Percentiles rank a stretch among this genome's conserved stretches.
Evolutionary conservation across 2,797 vertebrate species (phyloP).

Genomic region (Melanotaenia maccullochi): DNA sequence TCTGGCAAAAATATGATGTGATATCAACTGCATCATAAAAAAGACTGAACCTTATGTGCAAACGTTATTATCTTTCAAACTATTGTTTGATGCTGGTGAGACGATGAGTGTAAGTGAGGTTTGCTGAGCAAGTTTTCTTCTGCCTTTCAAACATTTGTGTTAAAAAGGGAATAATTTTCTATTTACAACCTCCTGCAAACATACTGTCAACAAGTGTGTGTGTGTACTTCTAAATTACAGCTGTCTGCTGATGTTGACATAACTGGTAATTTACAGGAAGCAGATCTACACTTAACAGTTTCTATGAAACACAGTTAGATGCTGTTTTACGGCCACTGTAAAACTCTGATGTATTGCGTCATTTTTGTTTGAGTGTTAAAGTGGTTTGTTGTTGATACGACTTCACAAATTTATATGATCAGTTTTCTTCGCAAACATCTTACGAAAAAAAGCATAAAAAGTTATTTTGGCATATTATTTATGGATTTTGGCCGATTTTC

Average conservation of each 20-base stretch:
- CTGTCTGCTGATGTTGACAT: neutral
- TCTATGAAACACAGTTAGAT: neutral
- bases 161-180: no score
- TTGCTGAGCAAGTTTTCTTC: no score
- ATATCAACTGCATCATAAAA: neutral
- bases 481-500: neutral
- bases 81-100: no score
- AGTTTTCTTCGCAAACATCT: neutral
- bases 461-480: neutral
- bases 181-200: neutral
- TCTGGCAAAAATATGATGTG: neutral
- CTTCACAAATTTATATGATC: no score
- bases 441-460: neutral
- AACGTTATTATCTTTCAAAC: neutral
- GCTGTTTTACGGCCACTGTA: neutral
- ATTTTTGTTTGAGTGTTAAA: neutral
- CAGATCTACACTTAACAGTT: neutral
- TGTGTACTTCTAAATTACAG: neutral
- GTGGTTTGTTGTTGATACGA: neutral
- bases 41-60: neutral
- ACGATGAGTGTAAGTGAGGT: no score
- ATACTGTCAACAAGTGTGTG: neutral
- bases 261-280: neutral
- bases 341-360: neutral
- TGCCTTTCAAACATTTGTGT: neutral